Evolutionary conservation across 92 coral and sea anemone species (phyloP), one percentile per base, ranked within the genome.

Genomic region (Heteractis magnifica): DNA sequence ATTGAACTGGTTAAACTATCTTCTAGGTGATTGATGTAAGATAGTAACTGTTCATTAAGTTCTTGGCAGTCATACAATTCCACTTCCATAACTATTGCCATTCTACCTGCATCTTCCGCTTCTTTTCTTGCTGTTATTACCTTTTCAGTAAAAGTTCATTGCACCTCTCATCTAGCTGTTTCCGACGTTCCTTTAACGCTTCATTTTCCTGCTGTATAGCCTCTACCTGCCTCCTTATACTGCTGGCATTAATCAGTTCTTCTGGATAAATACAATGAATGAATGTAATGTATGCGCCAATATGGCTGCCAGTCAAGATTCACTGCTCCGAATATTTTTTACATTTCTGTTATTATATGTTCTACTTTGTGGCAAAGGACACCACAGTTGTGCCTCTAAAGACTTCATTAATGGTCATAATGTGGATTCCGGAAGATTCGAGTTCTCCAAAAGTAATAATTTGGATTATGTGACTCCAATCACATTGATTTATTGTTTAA

Each of bases 161-260:
- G 56, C 85, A 81, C 49, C 85, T 65, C 49, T 81, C 53, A 51
- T 81, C 85, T 49, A 81, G 41, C 52, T 65, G 56, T 72, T 81
- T 62, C 77, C 65, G 34, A 5, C 64, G 62, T 11, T 81, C 77
- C 65, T 81, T 81, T 51, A 81, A 52, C 26, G 44, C 16, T 68
- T 62, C 72, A 68, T 81, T 68, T 56, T 81, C 85, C 11, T 81
- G 44, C 85, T 81, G 80, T 81, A 72, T 44, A 19, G n/a, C 58
- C 51, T 62, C 78, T 5, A 81, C 52, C 44, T 71, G 51, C 65
- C 74, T 81, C n/a, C 85, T 68, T 10, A 81, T 71, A 79, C 74
- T 81, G 75, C 85, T 81, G 52, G 74, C 52, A 68, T 81, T 81
- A 19, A 81, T 18, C 12, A 81, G 68, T 21, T 64, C 85, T 4